Base-by-base conservation (phyloP, 2,888 invertebrate genomes). In the Sarcophaga caerulescens region DNA sequence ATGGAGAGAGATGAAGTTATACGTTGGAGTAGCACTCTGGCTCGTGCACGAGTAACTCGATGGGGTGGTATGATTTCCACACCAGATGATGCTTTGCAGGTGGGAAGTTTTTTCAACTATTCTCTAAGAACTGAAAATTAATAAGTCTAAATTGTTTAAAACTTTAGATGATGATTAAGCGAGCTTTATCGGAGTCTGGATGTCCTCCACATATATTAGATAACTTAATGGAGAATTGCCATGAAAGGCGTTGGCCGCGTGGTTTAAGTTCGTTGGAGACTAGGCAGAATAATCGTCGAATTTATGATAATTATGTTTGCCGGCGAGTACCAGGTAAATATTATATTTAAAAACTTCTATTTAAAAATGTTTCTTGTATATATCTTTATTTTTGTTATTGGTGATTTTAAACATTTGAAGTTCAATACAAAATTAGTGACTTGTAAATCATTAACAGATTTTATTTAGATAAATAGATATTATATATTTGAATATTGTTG, bases 31-130 rank as follows among this genome's bases (percentile, higher is more conserved):
- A 96, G 95, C 89, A 96, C 97, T 0, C 93, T 98, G 69, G 94
- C 97, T 0, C 94, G 97, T 68, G 98, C 98, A 21, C 94, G 98
- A 84, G 99, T 99, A 66, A 98, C 98, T 1, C 95, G 99, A 82
- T 99, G 99, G 99, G 99, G 99, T 78, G 99, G 99, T 80, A 98
- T 99, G 98, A 99, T 99, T 91, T 98, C 98, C 45, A 99, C 99
- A 14, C 99, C 99, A 0, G 99, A 99, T 92, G 97, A 98, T 93
- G 96, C 97, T 76, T 94, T 98, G 89, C 97, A 97, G 95, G 97
- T 97, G 92, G 91, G 88, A 74, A 85, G 59, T 82, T 82, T 45
- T 59, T 63, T 10, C 8, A 52, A 52, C 17, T 52, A 35, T 35
- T 35, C 35, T 35, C 35, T 35, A 35, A 8, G 8, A 35, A 35